These are phyloP conservation scores for Homarus gammarus DNA, from an alignment of 2,888 invertebrate genomes.

Conservation along the genomic window DNA sequence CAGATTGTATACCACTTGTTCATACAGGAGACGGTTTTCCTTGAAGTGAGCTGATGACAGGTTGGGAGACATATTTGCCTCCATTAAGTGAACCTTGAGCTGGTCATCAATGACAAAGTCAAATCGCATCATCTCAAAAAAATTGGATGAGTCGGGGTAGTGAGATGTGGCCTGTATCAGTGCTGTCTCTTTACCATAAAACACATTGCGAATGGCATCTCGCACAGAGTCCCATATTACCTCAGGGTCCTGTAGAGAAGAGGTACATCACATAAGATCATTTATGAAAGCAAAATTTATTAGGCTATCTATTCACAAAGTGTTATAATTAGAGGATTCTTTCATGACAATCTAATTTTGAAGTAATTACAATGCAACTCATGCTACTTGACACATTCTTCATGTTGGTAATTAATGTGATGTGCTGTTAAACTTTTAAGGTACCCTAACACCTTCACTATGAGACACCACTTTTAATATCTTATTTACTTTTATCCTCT, in stretches of 20 bases:
- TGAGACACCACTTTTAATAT: too few species aligned
- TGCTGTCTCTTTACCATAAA: conserved; percentile 85
- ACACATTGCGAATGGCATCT: conserved; percentile 85
- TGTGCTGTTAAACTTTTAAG: too few species aligned
- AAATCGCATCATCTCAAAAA: conserved; percentile 96
- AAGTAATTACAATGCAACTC: too few species aligned
- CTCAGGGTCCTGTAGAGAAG: conserved; percentile 82
- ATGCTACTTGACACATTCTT: too few species aligned
- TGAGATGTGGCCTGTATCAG: conserved; percentile 82
- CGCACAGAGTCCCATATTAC: conserved; percentile 90
- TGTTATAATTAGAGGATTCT: too few species aligned
- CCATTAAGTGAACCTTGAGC: conserved; percentile 91
- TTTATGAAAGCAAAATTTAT: background rate
- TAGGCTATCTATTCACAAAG: too few species aligned
- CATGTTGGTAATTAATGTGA: too few species aligned
- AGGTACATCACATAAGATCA: background rate
- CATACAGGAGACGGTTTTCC: conserved; percentile 91
- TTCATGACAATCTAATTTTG: too few species aligned
- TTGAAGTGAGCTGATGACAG: conserved; percentile 94
- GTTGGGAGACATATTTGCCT: conserved; percentile 99
- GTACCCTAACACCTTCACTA: too few species aligned
- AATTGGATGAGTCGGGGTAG: conserved; percentile 83
- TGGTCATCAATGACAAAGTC: conserved; percentile 95
- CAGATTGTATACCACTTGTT: conserved; percentile 93
- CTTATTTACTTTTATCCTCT: too few species aligned